These are phyloP conservation scores for Cinara cedri DNA, from an alignment of 2,888 invertebrate species.

Conservation along the genomic window DNA sequence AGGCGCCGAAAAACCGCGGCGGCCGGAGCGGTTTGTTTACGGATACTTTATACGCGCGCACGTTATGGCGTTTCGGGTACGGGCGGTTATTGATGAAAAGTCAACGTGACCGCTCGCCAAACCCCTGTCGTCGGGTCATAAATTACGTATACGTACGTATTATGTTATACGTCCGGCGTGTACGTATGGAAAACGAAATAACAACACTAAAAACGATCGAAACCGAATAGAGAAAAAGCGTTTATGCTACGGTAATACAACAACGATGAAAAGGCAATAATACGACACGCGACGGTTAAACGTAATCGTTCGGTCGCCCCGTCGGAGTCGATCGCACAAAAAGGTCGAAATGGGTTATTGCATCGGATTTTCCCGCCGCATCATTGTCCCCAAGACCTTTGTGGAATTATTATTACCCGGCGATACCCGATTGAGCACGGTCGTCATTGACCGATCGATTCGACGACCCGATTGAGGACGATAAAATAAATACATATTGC, in stretches of 20 bases:
- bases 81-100: conserved; percentile 31
- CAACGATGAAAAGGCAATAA: too few relatives aligned
- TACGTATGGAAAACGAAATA: background rate
- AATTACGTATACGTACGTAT: background rate
- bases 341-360: too few relatives aligned
- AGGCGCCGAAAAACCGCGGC: conserved; percentile 41
- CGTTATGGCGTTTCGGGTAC: background rate
- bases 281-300: too few relatives aligned
- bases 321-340: too few relatives aligned
- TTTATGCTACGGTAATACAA: too few relatives aligned
- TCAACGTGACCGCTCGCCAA: conserved; percentile 18
- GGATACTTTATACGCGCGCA: background rate
- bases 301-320: background rate
- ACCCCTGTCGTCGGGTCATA: conserved; percentile 43
- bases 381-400: too few relatives aligned
- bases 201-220: conserved; percentile 3
- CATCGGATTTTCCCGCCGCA: too few relatives aligned
- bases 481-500: too few relatives aligned
- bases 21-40: background rate
- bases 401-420: too few relatives aligned
- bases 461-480: too few relatives aligned
- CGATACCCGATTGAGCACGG: too few relatives aligned
- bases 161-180: background rate
- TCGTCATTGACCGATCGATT: too few relatives aligned
- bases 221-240: background rate